A percentile compares a stretch with the other conserved stretches of the same genome.
Evolutionary conservation across 2,797 vertebrate genomes (phyloP).

Genomic region (Hydrophis major): DNA sequence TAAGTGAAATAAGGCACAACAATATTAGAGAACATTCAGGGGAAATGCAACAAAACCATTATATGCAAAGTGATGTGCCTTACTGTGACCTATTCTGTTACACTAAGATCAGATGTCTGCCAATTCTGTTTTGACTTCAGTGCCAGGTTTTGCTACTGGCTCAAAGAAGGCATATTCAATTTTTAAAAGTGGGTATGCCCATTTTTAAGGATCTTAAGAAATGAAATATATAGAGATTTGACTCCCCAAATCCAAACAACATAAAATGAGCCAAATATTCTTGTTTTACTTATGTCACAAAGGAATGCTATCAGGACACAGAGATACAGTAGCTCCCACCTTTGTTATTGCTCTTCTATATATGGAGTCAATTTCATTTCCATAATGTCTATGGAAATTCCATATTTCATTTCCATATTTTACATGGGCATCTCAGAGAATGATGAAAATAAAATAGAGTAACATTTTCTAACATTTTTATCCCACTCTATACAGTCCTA

Average conservation of each 20-base stretch:
- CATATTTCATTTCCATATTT: not conserved
- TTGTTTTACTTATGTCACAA: not conserved
- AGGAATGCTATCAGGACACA: not conserved
- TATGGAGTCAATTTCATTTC: not conserved
- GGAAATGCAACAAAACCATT: not conserved
- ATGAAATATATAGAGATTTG: not conserved
- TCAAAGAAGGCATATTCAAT: not conserved
- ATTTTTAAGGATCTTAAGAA: not conserved
- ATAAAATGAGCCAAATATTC: not conserved
- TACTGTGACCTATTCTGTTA: not conserved
- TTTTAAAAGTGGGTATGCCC: not conserved
- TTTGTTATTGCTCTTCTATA: not conserved
- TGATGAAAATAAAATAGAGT: not conserved
- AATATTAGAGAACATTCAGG: not conserved
- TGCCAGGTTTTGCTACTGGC: not conserved
- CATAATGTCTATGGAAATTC: too few relatives aligned
- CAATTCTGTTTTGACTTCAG: not conserved
- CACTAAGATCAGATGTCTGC: not conserved
- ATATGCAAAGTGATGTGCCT: not conserved
- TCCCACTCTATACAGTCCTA: not conserved
- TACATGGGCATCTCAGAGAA: not conserved
- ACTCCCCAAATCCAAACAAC: not conserved
- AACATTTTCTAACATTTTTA: conserved; percentile 17
- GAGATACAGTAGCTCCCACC: not conserved
- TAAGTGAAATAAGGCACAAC: not conserved